Base-by-base conservation (phyloP, 2,888 invertebrate genomes). In the Pecten maximus region DNA sequence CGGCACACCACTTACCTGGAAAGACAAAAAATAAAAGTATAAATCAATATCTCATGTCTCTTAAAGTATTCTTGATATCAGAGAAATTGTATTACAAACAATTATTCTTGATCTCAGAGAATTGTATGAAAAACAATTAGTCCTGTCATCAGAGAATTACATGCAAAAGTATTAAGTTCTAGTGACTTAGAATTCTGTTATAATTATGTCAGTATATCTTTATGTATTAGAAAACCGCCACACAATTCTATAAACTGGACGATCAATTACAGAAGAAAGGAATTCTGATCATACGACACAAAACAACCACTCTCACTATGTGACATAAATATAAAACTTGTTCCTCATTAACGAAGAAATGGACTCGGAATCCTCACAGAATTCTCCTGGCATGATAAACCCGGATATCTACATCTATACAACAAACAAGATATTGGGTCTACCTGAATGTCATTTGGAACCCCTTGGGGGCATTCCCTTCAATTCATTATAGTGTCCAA, bases 401-500 rank as follows among this genome's bases (percentile, higher is more conserved):
- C 15, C 2, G 0, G 15, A 35, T 35, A 74, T 74, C 28, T 74
- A 28, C 74, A 0, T 74, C 74, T 10, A 12, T 74, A 74, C 35
- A 74, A 23, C 19, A 74, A 8, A 74, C 35, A 35, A 35, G 74
- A 74, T 35, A 74, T 28, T 3, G 12, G 28, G 10, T 35, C 19
- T 28, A 15, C 74, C 74, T 74, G 35, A 35, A 74, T 74, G 35
- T 28, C 28, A 35, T 74, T 74, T 28, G 74, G 74, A 74, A 74
- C 28, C 74, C 74, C 74, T 74, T 10, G 74, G 74, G 74, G 74
- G 12, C 28, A 28, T 74, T 74, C 35, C 74, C 74, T 28, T 74
- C 28, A 35, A 74, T 74, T 74, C 74, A 74, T 74, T 74, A 74
- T 28, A 74, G 35, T 4, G 74, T 74, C 74, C 74, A 74, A 74